phyloP scores from a whole-genome alignment of 2,113 vertebrate genomes.

The Tretioscincus oriximinensis region DNA sequence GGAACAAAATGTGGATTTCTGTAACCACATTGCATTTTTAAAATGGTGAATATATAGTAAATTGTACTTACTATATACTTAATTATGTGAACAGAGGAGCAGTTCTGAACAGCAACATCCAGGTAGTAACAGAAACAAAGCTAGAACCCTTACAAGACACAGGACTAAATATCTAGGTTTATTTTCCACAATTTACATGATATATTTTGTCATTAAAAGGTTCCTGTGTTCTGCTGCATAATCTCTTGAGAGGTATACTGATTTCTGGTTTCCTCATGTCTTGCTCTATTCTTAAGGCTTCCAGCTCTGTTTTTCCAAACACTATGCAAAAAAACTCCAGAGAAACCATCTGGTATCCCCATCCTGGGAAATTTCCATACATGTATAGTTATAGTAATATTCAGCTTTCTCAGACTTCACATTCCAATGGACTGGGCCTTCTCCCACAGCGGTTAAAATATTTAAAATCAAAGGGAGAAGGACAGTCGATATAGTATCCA shows the following conservation, averaged over 20 bases:
- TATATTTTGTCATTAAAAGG: too few species aligned
- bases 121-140: too few species aligned
- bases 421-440: not conserved
- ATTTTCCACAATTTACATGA: too few species aligned
- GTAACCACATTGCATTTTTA: too few species aligned
- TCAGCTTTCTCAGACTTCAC: not conserved
- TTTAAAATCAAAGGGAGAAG: not conserved
- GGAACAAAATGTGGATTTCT: too few species aligned
- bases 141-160: too few species aligned
- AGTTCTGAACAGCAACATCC: too few species aligned
- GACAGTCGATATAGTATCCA: not conserved
- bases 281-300: too few species aligned
- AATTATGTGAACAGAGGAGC: too few species aligned
- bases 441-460: not conserved
- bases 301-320: rapidly evolving
- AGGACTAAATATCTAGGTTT: too few species aligned
- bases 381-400: not conserved
- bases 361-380: not conserved
- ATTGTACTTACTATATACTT: too few species aligned
- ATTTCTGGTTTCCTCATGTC: not conserved
- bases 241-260: not conserved
- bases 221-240: not conserved
- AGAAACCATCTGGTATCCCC: not conserved
- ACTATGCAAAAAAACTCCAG: not conserved
- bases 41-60: too few species aligned